Conservation (phyloP, 1,140 invertebrate genomes). For the Dolichoris vasculosae region DNA sequence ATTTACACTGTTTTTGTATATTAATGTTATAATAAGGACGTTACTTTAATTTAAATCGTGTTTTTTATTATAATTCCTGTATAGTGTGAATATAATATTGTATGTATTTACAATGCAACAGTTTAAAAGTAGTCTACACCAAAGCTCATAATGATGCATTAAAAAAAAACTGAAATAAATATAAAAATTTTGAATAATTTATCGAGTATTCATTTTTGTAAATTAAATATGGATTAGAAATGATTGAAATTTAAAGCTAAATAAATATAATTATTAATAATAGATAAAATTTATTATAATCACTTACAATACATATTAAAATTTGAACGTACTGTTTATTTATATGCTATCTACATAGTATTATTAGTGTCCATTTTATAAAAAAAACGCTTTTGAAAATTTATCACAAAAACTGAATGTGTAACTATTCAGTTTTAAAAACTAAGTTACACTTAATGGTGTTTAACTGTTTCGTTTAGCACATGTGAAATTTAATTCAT, state of each 20-base stretch:
- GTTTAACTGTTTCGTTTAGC: slow-evolving; percentile 7
- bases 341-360: slow-evolving; percentile 46
- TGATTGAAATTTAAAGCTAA: neutral
- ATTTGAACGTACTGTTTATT: slow-evolving; percentile 40
- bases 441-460: slow-evolving; percentile 27
- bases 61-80: slow-evolving; percentile 34
- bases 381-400: slow-evolving; percentile 30
- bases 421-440: slow-evolving; percentile 40
- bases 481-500: slow-evolving; percentile 48
- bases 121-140: slow-evolving; percentile 31
- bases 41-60: slow-evolving; percentile 39
- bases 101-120: slow-evolving; percentile 23
- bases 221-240: neutral
- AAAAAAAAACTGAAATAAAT: slow-evolving; percentile 40
- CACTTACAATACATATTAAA: slow-evolving; percentile 48
- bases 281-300: slow-evolving; percentile 49
- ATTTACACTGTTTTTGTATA: slow-evolving; percentile 34
- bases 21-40: slow-evolving; percentile 34
- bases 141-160: slow-evolving; percentile 40
- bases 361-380: slow-evolving; percentile 35
- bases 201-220: slow-evolving; percentile 15
- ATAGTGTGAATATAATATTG: slow-evolving; percentile 23
- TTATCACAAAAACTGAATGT: slow-evolving; percentile 50
- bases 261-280: slow-evolving; percentile 33
- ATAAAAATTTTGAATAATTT: slow-evolving; percentile 24